These are phyloP conservation scores for Danio rerio DNA, from an alignment of 2,113 vertebrate species.

Conservation along the genomic window DNA sequence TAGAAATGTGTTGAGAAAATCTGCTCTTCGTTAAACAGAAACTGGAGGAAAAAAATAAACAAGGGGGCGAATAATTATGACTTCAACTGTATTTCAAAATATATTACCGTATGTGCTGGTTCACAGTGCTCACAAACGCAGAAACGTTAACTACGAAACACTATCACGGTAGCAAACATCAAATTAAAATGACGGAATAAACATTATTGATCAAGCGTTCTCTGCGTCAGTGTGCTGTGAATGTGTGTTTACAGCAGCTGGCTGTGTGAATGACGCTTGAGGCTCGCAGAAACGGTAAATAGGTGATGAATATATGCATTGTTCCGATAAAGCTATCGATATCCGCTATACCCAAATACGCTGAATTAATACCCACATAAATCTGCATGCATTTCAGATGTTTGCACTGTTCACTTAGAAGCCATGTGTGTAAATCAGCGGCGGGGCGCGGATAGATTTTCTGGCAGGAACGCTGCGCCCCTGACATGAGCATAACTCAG, in stretches of 20 bases:
- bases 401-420: conserved; percentile 54
- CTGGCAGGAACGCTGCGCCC: conserved; percentile 71
- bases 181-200: too few relatives aligned
- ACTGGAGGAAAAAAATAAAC: too few relatives aligned
- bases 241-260: not conserved
- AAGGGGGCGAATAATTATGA: too few relatives aligned
- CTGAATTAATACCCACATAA: conserved; percentile 72
- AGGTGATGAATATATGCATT: conserved; percentile 36
- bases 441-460: conserved; percentile 77
- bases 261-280: not conserved
- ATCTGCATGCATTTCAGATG: conserved; percentile 72
- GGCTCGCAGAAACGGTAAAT: conserved; percentile 28
- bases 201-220: too few relatives aligned
- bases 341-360: conserved; percentile 61
- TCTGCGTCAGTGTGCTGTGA: too few relatives aligned
- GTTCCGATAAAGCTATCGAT: conserved; percentile 49
- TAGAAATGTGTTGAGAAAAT: too few relatives aligned
- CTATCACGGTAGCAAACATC: too few relatives aligned
- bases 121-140: too few relatives aligned
- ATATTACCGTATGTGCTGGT: too few relatives aligned
- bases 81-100: too few relatives aligned
- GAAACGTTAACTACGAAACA: too few relatives aligned
- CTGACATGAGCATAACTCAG: conserved; percentile 74
- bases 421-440: conserved; percentile 74
- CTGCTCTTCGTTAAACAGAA: too few relatives aligned